Conservation (phyloP, 2,888 invertebrate species). For the Coenonympha glycerion region DNA sequence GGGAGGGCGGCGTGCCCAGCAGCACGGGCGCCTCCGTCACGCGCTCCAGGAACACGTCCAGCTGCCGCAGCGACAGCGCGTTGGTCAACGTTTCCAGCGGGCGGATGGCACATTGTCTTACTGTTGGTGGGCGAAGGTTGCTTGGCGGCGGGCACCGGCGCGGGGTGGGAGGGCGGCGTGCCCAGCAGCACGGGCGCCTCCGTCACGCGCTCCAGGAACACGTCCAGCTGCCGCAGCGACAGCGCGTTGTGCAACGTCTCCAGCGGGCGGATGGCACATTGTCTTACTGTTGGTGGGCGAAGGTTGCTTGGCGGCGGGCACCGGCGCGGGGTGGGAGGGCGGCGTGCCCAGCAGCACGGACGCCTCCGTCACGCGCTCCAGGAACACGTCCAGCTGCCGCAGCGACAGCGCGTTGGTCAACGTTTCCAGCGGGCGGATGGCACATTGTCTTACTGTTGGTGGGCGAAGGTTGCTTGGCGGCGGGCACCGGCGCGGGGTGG, state of each 20-base stretch:
- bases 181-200: slow-evolving; percentile 80
- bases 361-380: too few species aligned
- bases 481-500: slow-evolving; percentile 77
- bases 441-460: slow-evolving; percentile 64
- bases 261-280: slow-evolving; percentile 95
- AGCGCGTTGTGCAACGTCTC: slow-evolving; percentile 98
- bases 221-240: slow-evolving; percentile 92
- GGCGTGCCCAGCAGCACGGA: too few species aligned
- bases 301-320: background rate
- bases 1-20: slow-evolving; percentile 82
- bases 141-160: slow-evolving; percentile 78
- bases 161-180: slow-evolving; percentile 78
- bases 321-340: too few species aligned
- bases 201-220: slow-evolving; percentile 91
- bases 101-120: too few species aligned
- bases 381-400: too few species aligned
- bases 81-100: slow-evolving; percentile 99
- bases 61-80: slow-evolving; percentile 91
- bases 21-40: slow-evolving; percentile 84
- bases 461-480: slow-evolving; percentile 66
- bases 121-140: slow-evolving; percentile 62
- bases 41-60: slow-evolving; percentile 91
- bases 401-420: too few species aligned
- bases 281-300: background rate
- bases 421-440: too few species aligned